Evolutionary conservation across 1,140 invertebrate species (phyloP).

Genomic region (Dreissena rostriformis): DNA sequence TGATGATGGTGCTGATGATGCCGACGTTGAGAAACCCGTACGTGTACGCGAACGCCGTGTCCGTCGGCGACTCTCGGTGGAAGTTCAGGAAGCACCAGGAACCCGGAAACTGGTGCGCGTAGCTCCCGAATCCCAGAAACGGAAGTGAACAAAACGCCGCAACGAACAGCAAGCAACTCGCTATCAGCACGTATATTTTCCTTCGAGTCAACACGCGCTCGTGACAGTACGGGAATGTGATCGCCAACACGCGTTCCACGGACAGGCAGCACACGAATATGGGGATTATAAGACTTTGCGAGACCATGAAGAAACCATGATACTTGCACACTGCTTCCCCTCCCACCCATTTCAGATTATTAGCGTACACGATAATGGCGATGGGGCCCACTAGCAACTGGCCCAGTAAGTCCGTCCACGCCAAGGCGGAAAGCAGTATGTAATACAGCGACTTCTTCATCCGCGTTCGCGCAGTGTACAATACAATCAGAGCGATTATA

Average conservation of each 20-base stretch:
- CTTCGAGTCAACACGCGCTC: slow-evolving; percentile 72
- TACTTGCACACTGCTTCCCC: slow-evolving; percentile 76
- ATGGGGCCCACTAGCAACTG: slow-evolving; percentile 79
- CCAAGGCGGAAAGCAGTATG: slow-evolving; percentile 78
- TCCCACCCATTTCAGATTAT: slow-evolving; percentile 78
- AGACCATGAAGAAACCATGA: slow-evolving; percentile 81
- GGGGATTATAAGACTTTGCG: slow-evolving; percentile 79
- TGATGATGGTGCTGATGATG: slow-evolving; percentile 74
- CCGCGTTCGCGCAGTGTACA: slow-evolving; percentile 73
- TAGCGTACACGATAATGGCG: slow-evolving; percentile 79
- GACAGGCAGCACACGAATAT: slow-evolving; percentile 81
- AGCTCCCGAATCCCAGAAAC: slow-evolving; percentile 79
- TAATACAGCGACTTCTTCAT: slow-evolving; percentile 80
- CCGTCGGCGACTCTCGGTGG: slow-evolving; percentile 74
- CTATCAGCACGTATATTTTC: slow-evolving; percentile 72
- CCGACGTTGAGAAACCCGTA: slow-evolving; percentile 77
- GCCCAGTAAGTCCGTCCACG: slow-evolving; percentile 81
- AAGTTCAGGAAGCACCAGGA: slow-evolving; percentile 82
- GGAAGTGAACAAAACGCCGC: slow-evolving; percentile 77
- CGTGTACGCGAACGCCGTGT: slow-evolving; percentile 73
- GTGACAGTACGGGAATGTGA: slow-evolving; percentile 81
- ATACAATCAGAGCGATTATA: slow-evolving; percentile 77
- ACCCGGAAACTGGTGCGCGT: slow-evolving; percentile 79
- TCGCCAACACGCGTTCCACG: slow-evolving; percentile 79
- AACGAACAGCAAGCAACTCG: slow-evolving; percentile 75